These are phyloP conservation scores for Arothron firmamentum DNA, from an alignment of 2,113 vertebrate genomes.

Conservation along the genomic window DNA sequence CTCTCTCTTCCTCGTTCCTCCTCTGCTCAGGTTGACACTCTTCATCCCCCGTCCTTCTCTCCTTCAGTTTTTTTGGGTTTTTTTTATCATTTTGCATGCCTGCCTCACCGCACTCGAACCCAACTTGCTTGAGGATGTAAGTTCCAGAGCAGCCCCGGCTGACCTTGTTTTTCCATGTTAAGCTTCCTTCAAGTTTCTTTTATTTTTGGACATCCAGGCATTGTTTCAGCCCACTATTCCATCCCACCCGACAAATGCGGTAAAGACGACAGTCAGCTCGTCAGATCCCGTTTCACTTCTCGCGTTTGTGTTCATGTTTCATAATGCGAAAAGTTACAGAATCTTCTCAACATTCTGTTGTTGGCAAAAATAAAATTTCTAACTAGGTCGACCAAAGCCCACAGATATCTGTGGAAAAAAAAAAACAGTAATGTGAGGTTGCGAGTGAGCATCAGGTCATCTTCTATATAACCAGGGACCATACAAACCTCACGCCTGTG, in stretches of 20 bases:
- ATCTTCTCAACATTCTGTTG: background rate
- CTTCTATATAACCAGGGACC: constrained; percentile 24
- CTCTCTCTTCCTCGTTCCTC: constrained; percentile 17
- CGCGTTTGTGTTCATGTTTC: constrained; percentile 22
- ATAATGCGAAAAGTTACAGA: constrained; percentile 4
- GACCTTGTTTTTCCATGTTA: constrained; percentile 35
- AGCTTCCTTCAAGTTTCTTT: constrained; percentile 33
- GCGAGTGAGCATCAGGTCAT: constrained; percentile 16
- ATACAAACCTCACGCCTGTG: constrained; percentile 46
- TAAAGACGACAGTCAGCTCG: constrained; percentile 16
- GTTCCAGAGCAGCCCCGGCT: constrained; percentile 20
- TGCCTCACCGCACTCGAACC: constrained; percentile 23
- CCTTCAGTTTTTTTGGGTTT: background rate
- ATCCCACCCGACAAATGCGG: constrained; percentile 1
- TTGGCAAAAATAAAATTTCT: constrained; percentile 18
- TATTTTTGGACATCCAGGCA: constrained; percentile 48
- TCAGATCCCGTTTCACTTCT: constrained; percentile 5
- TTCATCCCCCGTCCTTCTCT: constrained; percentile 21
- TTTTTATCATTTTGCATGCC: constrained; percentile 9
- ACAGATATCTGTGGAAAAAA: constrained; percentile 1
- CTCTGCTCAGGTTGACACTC: constrained; percentile 53
- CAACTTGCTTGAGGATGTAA: constrained; percentile 25
- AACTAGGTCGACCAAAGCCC: constrained; percentile 36
- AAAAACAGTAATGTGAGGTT: constrained; percentile 17
- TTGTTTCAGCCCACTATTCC: constrained; percentile 34